phyloP scores from a whole-genome alignment of 2,113 vertebrate genomes.

The Sinocyclocheilus rhinocerous region DNA sequence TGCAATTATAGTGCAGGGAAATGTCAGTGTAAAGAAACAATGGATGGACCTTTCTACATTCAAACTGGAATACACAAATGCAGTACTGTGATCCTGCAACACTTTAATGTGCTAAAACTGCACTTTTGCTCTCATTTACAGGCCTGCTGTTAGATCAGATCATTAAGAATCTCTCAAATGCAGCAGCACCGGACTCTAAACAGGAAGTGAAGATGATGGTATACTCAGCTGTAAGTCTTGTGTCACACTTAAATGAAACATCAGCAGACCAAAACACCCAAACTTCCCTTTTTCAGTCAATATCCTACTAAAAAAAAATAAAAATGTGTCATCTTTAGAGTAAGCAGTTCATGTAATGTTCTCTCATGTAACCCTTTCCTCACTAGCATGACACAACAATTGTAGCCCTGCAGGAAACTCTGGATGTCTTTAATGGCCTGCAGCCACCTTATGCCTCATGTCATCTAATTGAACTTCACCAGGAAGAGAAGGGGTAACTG shows the following conservation, averaged over 20 bases:
- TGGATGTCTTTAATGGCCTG: conserved; percentile 85
- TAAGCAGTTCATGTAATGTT: not conserved
- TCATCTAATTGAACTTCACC: conserved; percentile 90
- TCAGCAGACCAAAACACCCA: not conserved
- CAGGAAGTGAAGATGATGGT: conserved; percentile 82
- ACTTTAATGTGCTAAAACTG: not conserved
- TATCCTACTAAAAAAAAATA: not conserved
- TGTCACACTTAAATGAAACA: not conserved
- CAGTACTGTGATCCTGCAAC: not conserved
- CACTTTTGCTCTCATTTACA: conserved; percentile 62
- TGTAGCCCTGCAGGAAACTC: conserved; percentile 86
- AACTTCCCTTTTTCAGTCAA: not conserved
- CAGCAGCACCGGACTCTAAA: conserved; percentile 66
- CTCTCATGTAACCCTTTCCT: conserved; percentile 47
- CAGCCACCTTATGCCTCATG: conserved; percentile 94
- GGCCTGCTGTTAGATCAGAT: conserved; percentile 85
- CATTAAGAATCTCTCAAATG: conserved; percentile 83
- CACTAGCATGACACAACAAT: conserved; percentile 92
- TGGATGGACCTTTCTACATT: not conserved
- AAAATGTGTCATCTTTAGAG: not conserved
- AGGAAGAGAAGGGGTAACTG: conserved; percentile 84
- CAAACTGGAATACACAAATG: not conserved
- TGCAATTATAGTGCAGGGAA: not conserved
- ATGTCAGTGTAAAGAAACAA: not conserved
- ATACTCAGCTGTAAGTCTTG: conserved; percentile 88